These are phyloP conservation scores for Brotula barbata DNA, from an alignment of 2,797 vertebrate genomes.

Conservation along the genomic window DNA sequence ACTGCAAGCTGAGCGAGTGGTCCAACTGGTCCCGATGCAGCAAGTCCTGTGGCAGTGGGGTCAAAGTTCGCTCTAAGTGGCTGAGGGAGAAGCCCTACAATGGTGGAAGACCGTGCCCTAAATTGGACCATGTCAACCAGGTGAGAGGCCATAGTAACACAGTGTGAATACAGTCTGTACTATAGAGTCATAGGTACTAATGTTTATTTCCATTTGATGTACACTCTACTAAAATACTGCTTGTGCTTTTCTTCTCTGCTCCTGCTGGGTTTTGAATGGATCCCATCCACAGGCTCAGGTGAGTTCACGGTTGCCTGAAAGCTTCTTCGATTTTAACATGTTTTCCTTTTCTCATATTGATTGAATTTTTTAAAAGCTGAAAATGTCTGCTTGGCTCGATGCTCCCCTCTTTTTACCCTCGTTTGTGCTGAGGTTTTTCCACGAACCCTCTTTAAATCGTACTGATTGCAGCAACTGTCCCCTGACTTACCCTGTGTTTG, in stretches of 20 bases:
- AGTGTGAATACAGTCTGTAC: no score
- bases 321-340: no score
- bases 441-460: no score
- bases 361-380: no score
- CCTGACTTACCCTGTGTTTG: not conserved
- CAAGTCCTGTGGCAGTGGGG: slow-evolving; percentile 95
- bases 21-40: slow-evolving; percentile 99
- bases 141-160: slow-evolving; percentile 67
- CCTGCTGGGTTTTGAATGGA: slow-evolving; percentile 19
- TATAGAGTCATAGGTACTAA: not conserved
- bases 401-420: no score
- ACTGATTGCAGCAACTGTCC: no score
- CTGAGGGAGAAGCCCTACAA: slow-evolving; percentile 98
- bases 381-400: no score
- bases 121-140: slow-evolving; percentile 96
- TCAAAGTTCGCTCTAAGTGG: slow-evolving; percentile 98
- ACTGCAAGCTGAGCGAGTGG: slow-evolving; percentile 99
- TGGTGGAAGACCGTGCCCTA: slow-evolving; percentile 94
- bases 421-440: no score
- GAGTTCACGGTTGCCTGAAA: slow-evolving; percentile 22
- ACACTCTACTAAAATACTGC: slow-evolving; percentile 4
- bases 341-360: no score
- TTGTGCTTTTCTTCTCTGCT: slow-evolving; percentile 18
- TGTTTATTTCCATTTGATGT: not conserved
- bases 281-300: slow-evolving; percentile 79